phyloP scores from a whole-genome alignment of 2,113 vertebrate species.

The Struthidea cinerea region DNA sequence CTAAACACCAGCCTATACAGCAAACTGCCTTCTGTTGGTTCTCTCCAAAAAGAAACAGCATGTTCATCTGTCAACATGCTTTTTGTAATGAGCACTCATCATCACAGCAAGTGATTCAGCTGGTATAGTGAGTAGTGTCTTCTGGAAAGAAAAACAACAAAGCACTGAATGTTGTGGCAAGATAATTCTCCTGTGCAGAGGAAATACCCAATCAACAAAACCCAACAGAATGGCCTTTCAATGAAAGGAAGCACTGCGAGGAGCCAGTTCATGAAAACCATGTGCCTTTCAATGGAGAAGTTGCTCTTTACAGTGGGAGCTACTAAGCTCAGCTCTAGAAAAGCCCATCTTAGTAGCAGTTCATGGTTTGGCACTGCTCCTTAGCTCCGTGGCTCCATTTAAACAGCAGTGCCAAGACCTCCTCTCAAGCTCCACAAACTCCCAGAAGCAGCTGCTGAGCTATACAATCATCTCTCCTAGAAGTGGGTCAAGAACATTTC shows the following conservation, averaged over 20 bases:
- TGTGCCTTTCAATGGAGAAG: background rate
- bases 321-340: background rate
- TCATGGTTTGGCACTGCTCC: background rate
- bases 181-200: background rate
- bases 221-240: background rate
- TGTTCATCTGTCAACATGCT: constrained; percentile 2
- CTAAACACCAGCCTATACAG: background rate
- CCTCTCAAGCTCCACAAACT: background rate
- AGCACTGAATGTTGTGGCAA: background rate
- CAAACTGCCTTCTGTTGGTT: constrained; percentile 2
- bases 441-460: background rate
- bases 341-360: background rate
- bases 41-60: constrained; percentile 4
- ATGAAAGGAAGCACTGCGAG: background rate
- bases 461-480: background rate
- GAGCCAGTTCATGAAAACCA: background rate
- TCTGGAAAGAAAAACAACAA: background rate
- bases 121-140: background rate
- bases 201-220: background rate
- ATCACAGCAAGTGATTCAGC: constrained; percentile 1
- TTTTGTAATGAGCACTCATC: background rate
- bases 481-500: background rate
- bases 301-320: background rate
- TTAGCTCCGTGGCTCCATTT: background rate
- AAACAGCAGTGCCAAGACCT: background rate